These are phyloP conservation scores for Montifringilla adamsi DNA, from an alignment of 2,113 vertebrate genomes.

Conservation along the genomic window DNA sequence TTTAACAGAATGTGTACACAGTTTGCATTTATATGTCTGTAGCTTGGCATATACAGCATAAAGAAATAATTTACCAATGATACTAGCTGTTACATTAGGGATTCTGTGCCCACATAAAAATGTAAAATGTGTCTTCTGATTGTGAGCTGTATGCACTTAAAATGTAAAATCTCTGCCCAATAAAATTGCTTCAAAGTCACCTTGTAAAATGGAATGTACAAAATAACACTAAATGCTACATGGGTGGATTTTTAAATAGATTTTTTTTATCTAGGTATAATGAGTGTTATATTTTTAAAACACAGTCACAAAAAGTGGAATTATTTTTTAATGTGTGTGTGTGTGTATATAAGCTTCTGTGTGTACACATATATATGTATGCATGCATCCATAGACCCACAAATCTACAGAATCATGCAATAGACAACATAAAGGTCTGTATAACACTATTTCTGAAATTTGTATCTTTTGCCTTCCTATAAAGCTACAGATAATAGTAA, in stretches of 20 bases:
- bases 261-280: neutral
- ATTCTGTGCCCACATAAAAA: constrained; percentile 50
- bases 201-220: neutral
- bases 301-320: neutral
- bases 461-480: neutral
- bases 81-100: constrained; percentile 19
- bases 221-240: neutral
- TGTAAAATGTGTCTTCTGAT: constrained; percentile 28
- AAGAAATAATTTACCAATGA: constrained; percentile 47
- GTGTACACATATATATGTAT: neutral
- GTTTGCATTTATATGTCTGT: constrained; percentile 50
- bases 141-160: constrained; percentile 14
- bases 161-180: constrained; percentile 25
- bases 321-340: neutral
- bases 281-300: neutral
- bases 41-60: neutral
- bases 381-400: neutral
- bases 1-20: constrained; percentile 57
- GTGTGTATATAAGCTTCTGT: neutral
- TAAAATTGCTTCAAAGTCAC: constrained; percentile 56
- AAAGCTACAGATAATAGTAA: neutral
- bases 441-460: neutral
- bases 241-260: neutral
- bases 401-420: neutral
- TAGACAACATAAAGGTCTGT: neutral